phyloP scores from a whole-genome alignment of 2,797 vertebrate species.

The Anguilla megastoma region DNA sequence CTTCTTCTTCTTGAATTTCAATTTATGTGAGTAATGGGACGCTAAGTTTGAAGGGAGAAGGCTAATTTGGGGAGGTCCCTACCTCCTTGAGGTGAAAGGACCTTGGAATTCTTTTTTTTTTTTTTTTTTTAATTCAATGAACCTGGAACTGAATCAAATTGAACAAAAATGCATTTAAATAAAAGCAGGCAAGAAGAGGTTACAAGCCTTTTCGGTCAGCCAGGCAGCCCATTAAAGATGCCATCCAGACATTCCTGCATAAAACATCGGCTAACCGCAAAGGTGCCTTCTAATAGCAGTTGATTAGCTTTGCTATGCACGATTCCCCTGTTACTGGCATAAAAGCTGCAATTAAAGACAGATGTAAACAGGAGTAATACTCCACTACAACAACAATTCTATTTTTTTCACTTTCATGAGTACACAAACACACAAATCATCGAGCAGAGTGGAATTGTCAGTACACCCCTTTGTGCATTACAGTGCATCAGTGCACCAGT shows the following conservation, averaged over 20 bases:
- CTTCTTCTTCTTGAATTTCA: slow-evolving; percentile 34
- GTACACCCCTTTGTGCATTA: not conserved
- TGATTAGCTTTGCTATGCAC: slow-evolving; percentile 33
- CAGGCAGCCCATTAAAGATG: slow-evolving; percentile 43
- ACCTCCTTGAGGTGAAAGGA: slow-evolving; percentile 51
- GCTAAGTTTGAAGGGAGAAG: slow-evolving; percentile 49
- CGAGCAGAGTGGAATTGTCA: not conserved
- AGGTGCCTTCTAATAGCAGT: slow-evolving; percentile 43
- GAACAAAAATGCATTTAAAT: slow-evolving; percentile 52
- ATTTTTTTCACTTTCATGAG: slow-evolving; percentile 5
- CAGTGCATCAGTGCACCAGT: not conserved
- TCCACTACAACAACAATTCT: slow-evolving; percentile 3
- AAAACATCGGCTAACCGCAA: slow-evolving; percentile 36
- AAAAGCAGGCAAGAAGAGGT: slow-evolving; percentile 44
- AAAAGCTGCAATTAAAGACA: slow-evolving; percentile 27
- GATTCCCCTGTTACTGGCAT: slow-evolving; percentile 35
- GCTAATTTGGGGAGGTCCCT: slow-evolving; percentile 51
- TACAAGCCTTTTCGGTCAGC: slow-evolving; percentile 44
- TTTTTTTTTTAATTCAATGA: slow-evolving; percentile 39
- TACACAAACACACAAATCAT: slow-evolving; percentile 5
- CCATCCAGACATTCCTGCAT: slow-evolving; percentile 43
- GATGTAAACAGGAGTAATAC: slow-evolving; percentile 21
- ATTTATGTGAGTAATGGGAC: slow-evolving; percentile 45
- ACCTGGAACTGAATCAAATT: slow-evolving; percentile 49
- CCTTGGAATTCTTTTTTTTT: slow-evolving; percentile 41